These are phyloP conservation scores for Austrolebias charrua DNA, from an alignment of 2,797 vertebrate genomes.

Conservation along the genomic window DNA sequence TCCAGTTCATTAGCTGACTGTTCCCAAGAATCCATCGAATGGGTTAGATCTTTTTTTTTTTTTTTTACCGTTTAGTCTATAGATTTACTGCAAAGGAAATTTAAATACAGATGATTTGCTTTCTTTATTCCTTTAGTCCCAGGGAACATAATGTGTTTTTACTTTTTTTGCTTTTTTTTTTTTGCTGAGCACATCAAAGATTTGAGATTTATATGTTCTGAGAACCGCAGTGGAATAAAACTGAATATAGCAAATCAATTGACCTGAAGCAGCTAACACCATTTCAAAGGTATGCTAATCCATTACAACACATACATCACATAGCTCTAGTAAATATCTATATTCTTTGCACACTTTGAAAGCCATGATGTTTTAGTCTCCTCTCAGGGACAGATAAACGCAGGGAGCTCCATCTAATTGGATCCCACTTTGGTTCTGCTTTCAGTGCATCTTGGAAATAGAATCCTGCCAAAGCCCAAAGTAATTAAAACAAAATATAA, in stretches of 20 bases:
- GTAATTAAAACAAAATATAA: slow-evolving; percentile 77
- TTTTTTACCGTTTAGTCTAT: too few relatives aligned
- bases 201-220: neutral
- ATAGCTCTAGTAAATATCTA: too few relatives aligned
- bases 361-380: too few relatives aligned
- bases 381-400: too few relatives aligned
- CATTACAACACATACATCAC: too few relatives aligned
- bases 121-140: neutral
- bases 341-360: too few relatives aligned
- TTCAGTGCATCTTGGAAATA: slow-evolving; percentile 56
- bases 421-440: slow-evolving; percentile 19
- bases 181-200: slow-evolving; percentile 6
- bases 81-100: too few relatives aligned
- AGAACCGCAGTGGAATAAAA: slow-evolving; percentile 20
- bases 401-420: slow-evolving; percentile 48
- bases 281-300: slow-evolving; percentile 45
- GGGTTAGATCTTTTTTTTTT: too few relatives aligned
- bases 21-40: too few relatives aligned
- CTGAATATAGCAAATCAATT: slow-evolving; percentile 43
- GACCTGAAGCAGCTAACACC: slow-evolving; percentile 16
- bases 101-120: too few relatives aligned
- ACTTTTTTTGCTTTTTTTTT: neutral
- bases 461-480: slow-evolving; percentile 56
- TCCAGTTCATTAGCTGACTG: too few relatives aligned
- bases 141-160: slow-evolving; percentile 8